These are phyloP conservation scores for Bibio marci DNA, from an alignment of 2,888 invertebrate genomes.

Conservation along the genomic window DNA sequence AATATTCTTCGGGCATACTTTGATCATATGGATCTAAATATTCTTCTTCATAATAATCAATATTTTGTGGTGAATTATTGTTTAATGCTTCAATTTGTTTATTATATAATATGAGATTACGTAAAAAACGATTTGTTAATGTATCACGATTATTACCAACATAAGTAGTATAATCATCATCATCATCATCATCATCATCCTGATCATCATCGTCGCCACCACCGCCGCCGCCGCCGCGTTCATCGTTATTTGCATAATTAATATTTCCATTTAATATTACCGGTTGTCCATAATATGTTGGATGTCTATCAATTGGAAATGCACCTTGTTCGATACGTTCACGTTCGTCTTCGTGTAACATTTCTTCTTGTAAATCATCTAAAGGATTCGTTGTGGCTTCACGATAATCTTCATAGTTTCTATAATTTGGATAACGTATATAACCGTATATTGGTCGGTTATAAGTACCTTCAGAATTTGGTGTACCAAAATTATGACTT, in stretches of 20 bases:
- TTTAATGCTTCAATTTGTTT: slow-evolving; percentile 19
- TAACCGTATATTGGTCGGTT: slow-evolving; percentile 30
- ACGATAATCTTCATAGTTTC: slow-evolving; percentile 28
- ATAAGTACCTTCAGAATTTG: slow-evolving; percentile 17
- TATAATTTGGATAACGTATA: slow-evolving; percentile 25
- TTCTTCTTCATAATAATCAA: slow-evolving; percentile 9
- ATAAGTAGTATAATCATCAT: too few species aligned
- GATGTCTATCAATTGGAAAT: too few species aligned
- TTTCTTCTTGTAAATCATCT: slow-evolving; percentile 39
- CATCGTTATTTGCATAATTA: too few species aligned
- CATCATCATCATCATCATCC: too few species aligned
- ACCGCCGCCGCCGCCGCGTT: too few species aligned
- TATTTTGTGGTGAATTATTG: slow-evolving; percentile 5
- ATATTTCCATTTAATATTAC: too few species aligned
- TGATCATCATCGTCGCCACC: background rate
- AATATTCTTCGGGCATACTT: too few species aligned
- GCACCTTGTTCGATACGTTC: too few species aligned
- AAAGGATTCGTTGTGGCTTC: slow-evolving; percentile 28
- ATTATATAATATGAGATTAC: slow-evolving; percentile 47
- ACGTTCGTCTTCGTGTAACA: slow-evolving; percentile 41
- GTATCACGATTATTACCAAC: slow-evolving; percentile 30
- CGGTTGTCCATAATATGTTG: too few species aligned
- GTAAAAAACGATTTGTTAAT: slow-evolving; percentile 29
- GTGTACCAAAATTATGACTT: slow-evolving; percentile 16
- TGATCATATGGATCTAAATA: too few species aligned